These are phyloP conservation scores for Hydrocynus forskahlii DNA, from an alignment of 2,797 vertebrate species.

Conservation along the genomic window DNA sequence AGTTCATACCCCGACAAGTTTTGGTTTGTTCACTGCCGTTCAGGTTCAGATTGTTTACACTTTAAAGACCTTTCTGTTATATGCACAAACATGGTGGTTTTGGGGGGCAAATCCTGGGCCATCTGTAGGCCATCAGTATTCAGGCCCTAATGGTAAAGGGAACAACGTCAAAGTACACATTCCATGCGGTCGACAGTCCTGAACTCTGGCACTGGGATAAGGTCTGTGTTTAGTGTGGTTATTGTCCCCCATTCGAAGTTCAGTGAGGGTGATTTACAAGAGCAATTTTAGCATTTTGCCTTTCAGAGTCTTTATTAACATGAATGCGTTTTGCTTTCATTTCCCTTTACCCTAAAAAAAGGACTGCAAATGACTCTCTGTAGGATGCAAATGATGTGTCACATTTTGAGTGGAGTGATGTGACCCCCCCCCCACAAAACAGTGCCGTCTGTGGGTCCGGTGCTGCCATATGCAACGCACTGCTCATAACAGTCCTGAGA, in stretches of 20 bases:
- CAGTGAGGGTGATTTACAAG: conserved; percentile 36
- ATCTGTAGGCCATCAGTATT: conserved; percentile 42
- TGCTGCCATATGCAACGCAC: background rate
- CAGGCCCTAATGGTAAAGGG: conserved; percentile 24
- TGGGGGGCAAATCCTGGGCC: conserved; percentile 30
- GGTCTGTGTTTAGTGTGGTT: background rate
- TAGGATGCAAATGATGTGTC: conserved; percentile 27
- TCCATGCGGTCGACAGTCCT: conserved; percentile 37
- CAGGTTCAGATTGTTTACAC: conserved; percentile 62
- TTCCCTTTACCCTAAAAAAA: conserved; percentile 51
- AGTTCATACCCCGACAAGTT: conserved; percentile 57
- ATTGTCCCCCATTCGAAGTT: background rate
- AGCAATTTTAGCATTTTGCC: conserved; percentile 70
- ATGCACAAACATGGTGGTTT: conserved; percentile 50
- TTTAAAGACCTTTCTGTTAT: conserved; percentile 53
- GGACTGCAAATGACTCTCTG: background rate
- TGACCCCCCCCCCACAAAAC: background rate
- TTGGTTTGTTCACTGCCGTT: conserved; percentile 62
- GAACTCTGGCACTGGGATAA: conserved; percentile 23
- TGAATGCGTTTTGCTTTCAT: conserved; percentile 61
- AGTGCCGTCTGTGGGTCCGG: background rate
- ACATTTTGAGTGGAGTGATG: conserved; percentile 43
- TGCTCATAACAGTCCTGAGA: conserved; percentile 7
- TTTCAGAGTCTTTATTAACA: conserved; percentile 69
- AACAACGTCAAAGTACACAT: conserved; percentile 27